Evolutionary conservation across 1,140 invertebrate species (phyloP).

Genomic region (Tetranychus cinnabarinus): DNA sequence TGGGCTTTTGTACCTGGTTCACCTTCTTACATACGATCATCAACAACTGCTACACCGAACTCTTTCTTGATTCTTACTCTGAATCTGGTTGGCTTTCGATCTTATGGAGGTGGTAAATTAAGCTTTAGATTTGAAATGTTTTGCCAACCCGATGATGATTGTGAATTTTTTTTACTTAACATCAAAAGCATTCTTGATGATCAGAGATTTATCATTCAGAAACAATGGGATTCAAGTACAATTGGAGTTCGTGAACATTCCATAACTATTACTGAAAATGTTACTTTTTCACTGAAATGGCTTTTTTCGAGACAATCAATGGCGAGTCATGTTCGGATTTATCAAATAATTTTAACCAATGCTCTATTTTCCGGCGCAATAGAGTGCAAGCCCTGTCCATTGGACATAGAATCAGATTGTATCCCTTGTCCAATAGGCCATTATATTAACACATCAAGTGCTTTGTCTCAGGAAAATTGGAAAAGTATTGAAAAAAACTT

Average conservation of each 20-base stretch:
- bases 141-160: conserved; percentile 25
- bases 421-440: conserved; percentile 10
- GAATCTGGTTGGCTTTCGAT: conserved; percentile 26
- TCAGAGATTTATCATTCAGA: not conserved
- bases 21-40: conserved; percentile 7
- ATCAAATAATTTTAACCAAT: conserved; percentile 32
- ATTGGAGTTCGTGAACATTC: not conserved
- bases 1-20: not conserved
- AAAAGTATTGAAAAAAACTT: too few species aligned
- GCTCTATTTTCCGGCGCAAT: conserved; percentile 30
- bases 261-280: not conserved
- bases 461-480: too few species aligned
- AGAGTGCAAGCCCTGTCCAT: conserved; percentile 28
- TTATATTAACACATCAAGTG: not conserved
- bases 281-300: conserved; percentile 25
- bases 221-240: not conserved
- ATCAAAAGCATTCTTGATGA: not conserved
- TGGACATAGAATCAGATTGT: conserved; percentile 17
- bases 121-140: conserved; percentile 27
- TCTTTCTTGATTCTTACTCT: conserved; percentile 26
- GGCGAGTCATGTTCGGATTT: conserved; percentile 26
- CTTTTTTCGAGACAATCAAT: conserved; percentile 25
- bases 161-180: conserved; percentile 11
- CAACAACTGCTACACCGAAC: conserved; percentile 10
- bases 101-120: conserved; percentile 23